Base-by-base conservation (phyloP, 2,888 invertebrate species). In the Aspidiotus destructor region DNA sequence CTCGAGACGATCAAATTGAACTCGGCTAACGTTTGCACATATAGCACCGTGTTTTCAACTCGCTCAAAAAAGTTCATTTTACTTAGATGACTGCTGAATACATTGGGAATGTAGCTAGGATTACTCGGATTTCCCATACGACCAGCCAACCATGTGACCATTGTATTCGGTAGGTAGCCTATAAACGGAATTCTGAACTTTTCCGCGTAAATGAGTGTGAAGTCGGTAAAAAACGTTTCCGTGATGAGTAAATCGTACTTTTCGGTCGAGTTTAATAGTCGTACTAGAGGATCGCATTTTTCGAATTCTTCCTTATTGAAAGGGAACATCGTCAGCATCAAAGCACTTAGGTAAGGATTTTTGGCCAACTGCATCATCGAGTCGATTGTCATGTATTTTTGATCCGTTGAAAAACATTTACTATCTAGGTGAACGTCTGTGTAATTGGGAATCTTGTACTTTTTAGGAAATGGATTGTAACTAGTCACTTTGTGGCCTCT, bases 31-130 rank as follows among this genome's bases (percentile, higher is more conserved):
- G 28, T n/a, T 7, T 44, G 1, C 9, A 57, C 13, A 28, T 62
- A 57, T 3, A 62, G 3, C 8, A 44, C 10, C 13, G 48, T 48
- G 44, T 62, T 69, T 8, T 62, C n/a, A 1, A 69, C 1, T n/a
- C 69, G 9, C 15, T 62, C 55, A 0, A 17, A 54, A 15, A 62
- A 69, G 13, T 40, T 55, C 69, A 69, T 62, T n/a, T 11, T n/a
- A 7, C n/a, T 8, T 13, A 54, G 16, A 40, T 55, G 48, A 7
- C 58, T 57, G 8, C 15, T 15, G 0, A 15, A 15, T 8, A 57
- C 3, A 15, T 81, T 67, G 81, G 72, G 72, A 8, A 72, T 67
- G 71, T 72, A 73, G 2, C 72, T 60, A 1, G 72, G 72, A 17
- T 73, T 70, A 10, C 72, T 72, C 8, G 73, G 72, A 41, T 72